A percentile compares a stretch with the other conserved stretches of the same genome.
Evolutionary conservation across 2,888 invertebrate species (phyloP).

Genomic region (Nebria salina): DNA sequence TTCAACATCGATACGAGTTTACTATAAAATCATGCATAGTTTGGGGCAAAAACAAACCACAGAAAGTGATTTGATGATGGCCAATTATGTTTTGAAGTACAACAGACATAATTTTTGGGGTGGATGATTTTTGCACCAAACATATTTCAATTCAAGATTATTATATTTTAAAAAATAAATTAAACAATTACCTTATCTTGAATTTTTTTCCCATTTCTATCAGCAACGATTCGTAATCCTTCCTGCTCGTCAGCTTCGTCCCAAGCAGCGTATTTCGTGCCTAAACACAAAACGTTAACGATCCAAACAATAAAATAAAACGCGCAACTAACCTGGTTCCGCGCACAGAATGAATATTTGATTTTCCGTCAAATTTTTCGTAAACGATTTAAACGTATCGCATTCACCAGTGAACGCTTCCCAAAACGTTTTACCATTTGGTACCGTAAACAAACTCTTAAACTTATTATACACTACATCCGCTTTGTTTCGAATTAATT

Average conservation of each 20-base stretch:
- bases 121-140: slow-evolving; percentile 4
- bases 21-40: background rate
- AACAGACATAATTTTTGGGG: background rate
- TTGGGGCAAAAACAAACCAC: background rate
- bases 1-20: background rate
- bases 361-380: slow-evolving; percentile 69
- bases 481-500: slow-evolving; percentile 75
- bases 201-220: slow-evolving; percentile 30
- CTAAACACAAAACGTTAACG: slow-evolving; percentile 50
- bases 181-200: slow-evolving; percentile 33
- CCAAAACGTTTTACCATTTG: slow-evolving; percentile 75
- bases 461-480: slow-evolving; percentile 70
- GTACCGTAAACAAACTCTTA: slow-evolving; percentile 70
- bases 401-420: slow-evolving; percentile 76
- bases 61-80: background rate
- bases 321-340: slow-evolving; percentile 67
- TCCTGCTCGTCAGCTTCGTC: slow-evolving; percentile 52
- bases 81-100: background rate
- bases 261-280: slow-evolving; percentile 55
- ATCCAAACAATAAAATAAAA: background rate
- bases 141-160: background rate
- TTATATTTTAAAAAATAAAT: background rate
- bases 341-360: slow-evolving; percentile 71
- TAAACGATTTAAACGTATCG: slow-evolving; percentile 72
- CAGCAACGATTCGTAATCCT: slow-evolving; percentile 48